Evolutionary conservation across 1,140 invertebrate species (phyloP), one percentile per base, ranked within the genome.

Genomic region (Calephelis virginiensis): DNA sequence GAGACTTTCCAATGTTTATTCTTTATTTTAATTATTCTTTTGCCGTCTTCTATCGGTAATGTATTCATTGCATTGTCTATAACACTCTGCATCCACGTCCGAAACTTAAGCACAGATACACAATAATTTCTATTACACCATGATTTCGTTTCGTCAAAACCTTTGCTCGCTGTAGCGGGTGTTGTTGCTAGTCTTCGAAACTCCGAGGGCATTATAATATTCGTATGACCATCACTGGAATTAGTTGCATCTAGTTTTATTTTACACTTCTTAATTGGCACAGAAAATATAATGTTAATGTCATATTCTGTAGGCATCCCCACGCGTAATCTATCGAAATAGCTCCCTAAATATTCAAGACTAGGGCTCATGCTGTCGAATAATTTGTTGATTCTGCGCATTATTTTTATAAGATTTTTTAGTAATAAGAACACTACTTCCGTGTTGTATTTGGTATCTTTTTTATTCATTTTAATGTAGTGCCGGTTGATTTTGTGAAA

Each of bases 1-100:
- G 37, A 10, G n/a, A 83, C 66, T 60, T 63, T 53, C 28, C 68
- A 77, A 14, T n/a, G 28, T 56, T 68, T 76, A 60, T 72, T 72
- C 59, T 76, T 72, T 9, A 82, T 50, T 68, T 60, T 68, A 11
- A 83, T 56, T 12, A 78, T 61, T 48, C 72, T 72, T 65, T 71
- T 70, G 10, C 66, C 73, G 53, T 78, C 61, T 67, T 64, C 40
- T 13, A 63, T 37, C 12, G 75, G 76, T 40, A 83, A 43, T 56
- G 60, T 73, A 61, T 68, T 72, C 38, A 83, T 49, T 13, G 74
- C 72, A 17, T 61, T 56, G 48, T 82, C 81, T 5, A 81, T 70
- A 11, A 78, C 75, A 64, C 76, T 77, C 68, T 83, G 81, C 69
- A 81, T 80, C 81, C 81, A 83, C 0, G 76, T 70, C 53, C 76